Base-by-base conservation (phyloP, 2,888 invertebrate species). In the Tetranychus piercei region DNA sequence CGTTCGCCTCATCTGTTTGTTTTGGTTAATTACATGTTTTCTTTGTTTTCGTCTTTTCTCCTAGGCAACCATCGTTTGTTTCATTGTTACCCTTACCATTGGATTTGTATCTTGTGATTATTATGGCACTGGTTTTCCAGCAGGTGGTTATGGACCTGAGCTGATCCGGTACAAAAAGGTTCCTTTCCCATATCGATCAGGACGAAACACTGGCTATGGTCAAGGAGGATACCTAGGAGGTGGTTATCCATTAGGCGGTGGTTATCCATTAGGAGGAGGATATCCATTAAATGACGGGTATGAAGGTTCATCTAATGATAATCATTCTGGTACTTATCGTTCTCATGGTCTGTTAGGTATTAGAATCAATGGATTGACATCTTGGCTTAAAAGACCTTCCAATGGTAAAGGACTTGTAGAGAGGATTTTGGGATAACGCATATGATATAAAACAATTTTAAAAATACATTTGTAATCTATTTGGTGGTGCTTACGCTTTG, bases 241-340 rank as follows among this genome's bases (percentile, higher is more conserved):
- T 34, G 34, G 34, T 34, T 34, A 34, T 34, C 3, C 3, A 34
- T 34, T 3, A 5, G 55, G 11, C 55, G 55, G 55, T 15, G 55
- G 55, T 15, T 55, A 55, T 6, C 34, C 34, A 34, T 34, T 34
- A 34, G 34, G 34, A 34, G 55, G 55, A 55, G 55, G 55, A 15
- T 55, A 55, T 55, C 55, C 55, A 55, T 55, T 55, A 55, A 55
- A 55, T 55, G 55, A 55, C 55, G 55, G 55, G 55, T 55, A 55
- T 55, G 55, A 55, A 55, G 55, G 3, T 55, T 55, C 55, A 55
- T 55, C 55, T 55, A 5, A 55, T 15, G 3, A 55, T 55, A 9
- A 15, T 55, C 11, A 55, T 15, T 55, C 55, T 9, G 15, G 15
- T 55, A 55, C 55, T 55, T 55, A 55, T 55, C 55, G 55, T 55